phyloP scores from a whole-genome alignment of 1,140 invertebrate genomes.

The Drosophila elegans region DNA sequence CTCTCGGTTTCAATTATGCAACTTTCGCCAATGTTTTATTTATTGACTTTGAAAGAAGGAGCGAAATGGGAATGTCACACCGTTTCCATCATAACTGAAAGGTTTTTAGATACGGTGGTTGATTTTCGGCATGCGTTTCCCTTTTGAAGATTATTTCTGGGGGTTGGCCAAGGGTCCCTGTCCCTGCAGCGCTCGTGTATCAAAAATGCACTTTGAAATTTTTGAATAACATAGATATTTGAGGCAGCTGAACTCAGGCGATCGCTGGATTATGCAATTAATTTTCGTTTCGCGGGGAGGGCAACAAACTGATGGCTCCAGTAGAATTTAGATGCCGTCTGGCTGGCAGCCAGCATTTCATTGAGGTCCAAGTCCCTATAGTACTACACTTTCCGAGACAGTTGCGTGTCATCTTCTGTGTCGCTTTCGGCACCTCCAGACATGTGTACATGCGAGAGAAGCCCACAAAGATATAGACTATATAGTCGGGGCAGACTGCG shows the following conservation, averaged over 20 bases:
- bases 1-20: slow-evolving; percentile 74
- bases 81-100: slow-evolving; percentile 54
- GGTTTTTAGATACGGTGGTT: slow-evolving; percentile 74
- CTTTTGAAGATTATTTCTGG: slow-evolving; percentile 29
- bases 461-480: slow-evolving; percentile 1
- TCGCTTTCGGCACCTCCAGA: slow-evolving; percentile 69
- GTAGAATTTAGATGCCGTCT: slow-evolving; percentile 39
- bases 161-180: slow-evolving; percentile 26
- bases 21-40: slow-evolving; percentile 79
- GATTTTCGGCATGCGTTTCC: slow-evolving; percentile 33
- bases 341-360: slow-evolving; percentile 39
- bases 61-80: slow-evolving; percentile 22
- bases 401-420: slow-evolving; percentile 63
- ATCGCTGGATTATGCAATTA: slow-evolving; percentile 67
- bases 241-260: slow-evolving; percentile 46
- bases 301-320: slow-evolving; percentile 62
- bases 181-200: slow-evolving; percentile 32
- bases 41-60: slow-evolving; percentile 63
- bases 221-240: slow-evolving; percentile 11
- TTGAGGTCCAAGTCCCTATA: slow-evolving; percentile 16
- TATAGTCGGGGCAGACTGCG: slow-evolving; percentile 18
- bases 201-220: slow-evolving; percentile 69
- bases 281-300: slow-evolving; percentile 7
- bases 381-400: slow-evolving; percentile 27
- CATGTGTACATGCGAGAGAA: neutral